Evolutionary conservation across 1,140 invertebrate species (phyloP).

Genomic region (Drosophila albomicans): DNA sequence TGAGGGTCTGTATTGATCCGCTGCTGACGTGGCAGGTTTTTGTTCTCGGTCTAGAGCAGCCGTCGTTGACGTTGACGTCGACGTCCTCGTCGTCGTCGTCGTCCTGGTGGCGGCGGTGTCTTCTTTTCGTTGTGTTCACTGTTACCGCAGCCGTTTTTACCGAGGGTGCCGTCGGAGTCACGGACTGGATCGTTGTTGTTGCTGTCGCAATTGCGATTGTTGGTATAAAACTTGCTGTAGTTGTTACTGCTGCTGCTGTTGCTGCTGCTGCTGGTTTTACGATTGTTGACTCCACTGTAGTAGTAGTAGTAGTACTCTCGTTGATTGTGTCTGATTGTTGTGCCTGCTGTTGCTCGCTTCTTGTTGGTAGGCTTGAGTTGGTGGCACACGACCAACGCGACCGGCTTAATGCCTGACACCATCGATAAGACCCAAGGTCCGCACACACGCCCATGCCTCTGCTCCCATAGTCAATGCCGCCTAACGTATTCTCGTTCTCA

Average conservation of each 20-base stretch:
- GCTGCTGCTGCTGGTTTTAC: slow-evolving; percentile 36
- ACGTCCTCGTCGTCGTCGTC: slow-evolving; percentile 43
- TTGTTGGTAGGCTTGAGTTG: slow-evolving; percentile 17
- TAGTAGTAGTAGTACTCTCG: slow-evolving; percentile 43
- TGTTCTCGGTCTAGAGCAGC: slow-evolving; percentile 22
- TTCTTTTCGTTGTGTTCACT: slow-evolving; percentile 71
- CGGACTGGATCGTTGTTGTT: slow-evolving; percentile 49
- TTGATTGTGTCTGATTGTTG: slow-evolving; percentile 52
- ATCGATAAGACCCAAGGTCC: slow-evolving; percentile 90
- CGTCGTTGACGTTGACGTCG: slow-evolving; percentile 53
- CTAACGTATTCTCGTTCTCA: slow-evolving; percentile 88
- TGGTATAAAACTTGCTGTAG: slow-evolving; percentile 26
- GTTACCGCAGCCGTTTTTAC: slow-evolving; percentile 65
- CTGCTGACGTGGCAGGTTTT: slow-evolving; percentile 40
- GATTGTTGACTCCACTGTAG: slow-evolving; percentile 31
- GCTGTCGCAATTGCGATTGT: slow-evolving; percentile 37
- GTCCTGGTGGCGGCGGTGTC: slow-evolving; percentile 31
- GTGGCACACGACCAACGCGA: slow-evolving; percentile 78
- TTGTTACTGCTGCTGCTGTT: slow-evolving; percentile 37
- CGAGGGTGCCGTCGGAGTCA: slow-evolving; percentile 45
- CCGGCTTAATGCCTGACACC: slow-evolving; percentile 86
- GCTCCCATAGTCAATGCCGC: slow-evolving; percentile 92
- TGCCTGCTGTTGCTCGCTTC: slow-evolving; percentile 46
- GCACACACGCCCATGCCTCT: slow-evolving; percentile 92
- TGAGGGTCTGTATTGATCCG: slow-evolving; percentile 47